Evolutionary conservation across 2,797 vertebrate species (phyloP).

Genomic region (Cercopithecus diana): DNA sequence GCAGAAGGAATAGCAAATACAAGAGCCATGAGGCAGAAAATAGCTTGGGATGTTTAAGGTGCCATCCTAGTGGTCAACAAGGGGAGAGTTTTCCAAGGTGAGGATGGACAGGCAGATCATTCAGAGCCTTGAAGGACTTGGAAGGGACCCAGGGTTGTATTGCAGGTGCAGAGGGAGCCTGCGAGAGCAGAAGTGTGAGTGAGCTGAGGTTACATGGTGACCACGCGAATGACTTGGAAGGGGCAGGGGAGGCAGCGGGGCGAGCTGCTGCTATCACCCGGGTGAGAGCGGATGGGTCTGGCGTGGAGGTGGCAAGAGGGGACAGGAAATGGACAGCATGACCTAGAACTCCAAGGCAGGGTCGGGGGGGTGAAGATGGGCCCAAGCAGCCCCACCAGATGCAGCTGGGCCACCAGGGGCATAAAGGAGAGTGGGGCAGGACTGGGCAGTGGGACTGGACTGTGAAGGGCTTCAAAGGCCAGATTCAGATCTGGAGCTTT

Average conservation of each 20-base stretch:
- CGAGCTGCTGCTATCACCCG: background rate
- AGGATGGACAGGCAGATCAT: background rate
- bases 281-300: background rate
- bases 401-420: background rate
- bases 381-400: background rate
- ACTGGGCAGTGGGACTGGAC: background rate
- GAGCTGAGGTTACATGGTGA: background rate
- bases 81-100: background rate
- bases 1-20: background rate
- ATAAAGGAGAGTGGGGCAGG: background rate
- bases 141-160: background rate
- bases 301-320: background rate
- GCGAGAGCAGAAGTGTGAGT: background rate
- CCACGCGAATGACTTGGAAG: background rate
- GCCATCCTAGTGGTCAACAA: background rate
- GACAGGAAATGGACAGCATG: background rate
- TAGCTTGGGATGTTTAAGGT: background rate
- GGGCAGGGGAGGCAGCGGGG: background rate
- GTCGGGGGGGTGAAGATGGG: background rate
- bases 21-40: background rate
- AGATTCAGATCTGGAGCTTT: constrained; percentile 60
- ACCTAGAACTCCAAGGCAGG: background rate
- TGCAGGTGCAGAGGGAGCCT: background rate
- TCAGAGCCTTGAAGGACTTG: background rate
- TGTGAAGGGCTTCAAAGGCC: constrained; percentile 62